Base-by-base conservation (phyloP, 2,797 vertebrate genomes). In the Tiaroga cobitis region DNA sequence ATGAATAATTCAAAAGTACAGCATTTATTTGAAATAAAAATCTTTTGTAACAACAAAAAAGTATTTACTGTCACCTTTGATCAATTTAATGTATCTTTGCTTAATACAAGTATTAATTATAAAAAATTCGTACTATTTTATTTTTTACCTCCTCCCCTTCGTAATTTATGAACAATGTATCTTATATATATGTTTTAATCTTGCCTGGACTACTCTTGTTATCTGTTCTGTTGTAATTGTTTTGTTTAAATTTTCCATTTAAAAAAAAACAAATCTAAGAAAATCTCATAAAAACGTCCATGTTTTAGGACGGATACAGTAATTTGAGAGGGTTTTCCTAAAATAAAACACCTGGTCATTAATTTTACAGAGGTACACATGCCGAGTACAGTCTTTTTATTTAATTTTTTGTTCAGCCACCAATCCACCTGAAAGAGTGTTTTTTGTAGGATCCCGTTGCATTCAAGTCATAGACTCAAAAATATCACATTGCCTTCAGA, bases 361-460 rank as follows among this genome's bases (percentile, higher is more conserved):
- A 0, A 69, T 24, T 81, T 51, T 51, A 32, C 69, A 82, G 43
- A 65, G 8, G 21, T 76, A 26, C 81, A 75, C 41, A 34, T 74
- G 37, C 43, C 6, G 72, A 51, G 73, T 51, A 76, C 43, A 65
- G 54, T 51, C 26, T 73, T 82, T 82, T 74, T 82, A 73, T 82
- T 82, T 1, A 32, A 24, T 16, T 63, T 19, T 65, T 61, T 41
- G 24, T 68, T 77, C 34, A 77, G 46, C 19, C 61, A 77, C n/a
- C 72, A 67, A 68, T 76, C 43, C 61, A 83, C 34, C 34, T n/a
- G 9, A 54, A 68, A 13, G 10, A 83, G 61, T 67, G 72, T 0
- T 41, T 32, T 68, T 37, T 37, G 32, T 51, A 41, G 43, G 72
- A 80, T 80, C 56, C 37, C 0, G 3, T 37, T 3, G 1, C 72